These are phyloP conservation scores for Mormyrops attenuatus DNA, from an alignment of 2,797 vertebrate species.

Conservation along the genomic window DNA sequence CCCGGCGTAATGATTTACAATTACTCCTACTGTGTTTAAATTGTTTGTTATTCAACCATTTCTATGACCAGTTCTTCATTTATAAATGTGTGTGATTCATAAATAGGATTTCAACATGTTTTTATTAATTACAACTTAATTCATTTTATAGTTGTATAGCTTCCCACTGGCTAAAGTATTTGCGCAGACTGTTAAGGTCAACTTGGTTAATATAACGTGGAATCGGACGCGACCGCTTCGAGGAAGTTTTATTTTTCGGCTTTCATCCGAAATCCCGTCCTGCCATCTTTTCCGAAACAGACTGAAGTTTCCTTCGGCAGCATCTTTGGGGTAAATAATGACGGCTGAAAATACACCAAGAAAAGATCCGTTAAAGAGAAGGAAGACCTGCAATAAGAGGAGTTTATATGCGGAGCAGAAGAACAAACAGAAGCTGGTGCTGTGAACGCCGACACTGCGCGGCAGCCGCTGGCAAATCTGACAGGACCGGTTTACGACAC, in stretches of 20 bases:
- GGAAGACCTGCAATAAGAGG: neutral
- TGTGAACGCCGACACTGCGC: neutral
- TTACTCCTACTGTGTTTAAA: neutral
- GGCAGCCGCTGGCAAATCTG: neutral
- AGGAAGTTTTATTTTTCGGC: neutral
- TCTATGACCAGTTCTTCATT: neutral
- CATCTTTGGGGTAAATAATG: neutral
- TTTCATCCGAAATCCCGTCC: neutral
- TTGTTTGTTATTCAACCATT: neutral
- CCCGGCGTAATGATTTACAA: neutral
- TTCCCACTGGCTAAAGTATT: neutral
- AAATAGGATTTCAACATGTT: neutral
- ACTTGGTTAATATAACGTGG: neutral
- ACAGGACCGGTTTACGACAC: neutral
- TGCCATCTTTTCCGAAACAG: neutral
- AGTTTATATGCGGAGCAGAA: neutral
- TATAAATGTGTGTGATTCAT: neutral
- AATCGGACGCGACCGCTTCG: neutral
- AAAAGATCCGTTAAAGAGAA: neutral
- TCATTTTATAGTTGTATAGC: neutral
- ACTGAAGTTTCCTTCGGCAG: neutral
- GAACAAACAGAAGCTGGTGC: neutral
- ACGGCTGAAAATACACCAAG: neutral
- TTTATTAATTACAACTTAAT: neutral
- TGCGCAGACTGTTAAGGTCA: neutral